Percentiles rank a stretch among this genome's conserved stretches.
Conservation (phyloP, 92 coral and sea anemone genomes). For the Phenganax stokvisi region DNA sequence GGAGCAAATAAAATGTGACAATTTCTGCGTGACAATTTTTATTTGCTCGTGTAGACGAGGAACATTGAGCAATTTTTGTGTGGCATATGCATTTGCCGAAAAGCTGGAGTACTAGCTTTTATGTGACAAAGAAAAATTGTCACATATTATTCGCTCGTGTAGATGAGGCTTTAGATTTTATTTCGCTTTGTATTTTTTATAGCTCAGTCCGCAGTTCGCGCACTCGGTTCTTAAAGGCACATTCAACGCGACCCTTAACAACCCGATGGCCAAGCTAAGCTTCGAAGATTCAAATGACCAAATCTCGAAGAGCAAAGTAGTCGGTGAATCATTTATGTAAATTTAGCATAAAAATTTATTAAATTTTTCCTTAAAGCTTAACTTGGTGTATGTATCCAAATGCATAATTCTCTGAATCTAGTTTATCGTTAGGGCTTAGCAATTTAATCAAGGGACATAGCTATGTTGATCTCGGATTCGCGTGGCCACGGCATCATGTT, state of each 20-base stretch:
- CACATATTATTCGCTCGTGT: no score
- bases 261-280: conserved; percentile 57
- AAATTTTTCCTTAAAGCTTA: background rate
- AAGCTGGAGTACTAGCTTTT: no score
- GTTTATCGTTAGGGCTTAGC: no score
- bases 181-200: conserved; percentile 14
- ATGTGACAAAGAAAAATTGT: no score
- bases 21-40: background rate
- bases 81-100: no score
- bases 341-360: background rate
- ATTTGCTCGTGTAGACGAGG: background rate
- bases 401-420: no score
- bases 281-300: conserved; percentile 3
- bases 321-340: background rate
- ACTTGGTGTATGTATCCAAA: no score
- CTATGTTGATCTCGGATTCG: no score
- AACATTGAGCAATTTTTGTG: no score
- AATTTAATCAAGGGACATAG: no score
- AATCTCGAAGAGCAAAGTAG: background rate
- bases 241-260: conserved; percentile 85
- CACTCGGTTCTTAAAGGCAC: conserved; percentile 85
- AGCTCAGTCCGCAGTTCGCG: conserved; percentile 87
- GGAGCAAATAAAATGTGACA: no score
- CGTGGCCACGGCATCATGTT: no score
- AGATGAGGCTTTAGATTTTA: background rate